A percentile compares a stretch with the other conserved stretches of the same genome.
phyloP scores from a whole-genome alignment of 2,113 vertebrate species.

The Gadus chalcogrammus region DNA sequence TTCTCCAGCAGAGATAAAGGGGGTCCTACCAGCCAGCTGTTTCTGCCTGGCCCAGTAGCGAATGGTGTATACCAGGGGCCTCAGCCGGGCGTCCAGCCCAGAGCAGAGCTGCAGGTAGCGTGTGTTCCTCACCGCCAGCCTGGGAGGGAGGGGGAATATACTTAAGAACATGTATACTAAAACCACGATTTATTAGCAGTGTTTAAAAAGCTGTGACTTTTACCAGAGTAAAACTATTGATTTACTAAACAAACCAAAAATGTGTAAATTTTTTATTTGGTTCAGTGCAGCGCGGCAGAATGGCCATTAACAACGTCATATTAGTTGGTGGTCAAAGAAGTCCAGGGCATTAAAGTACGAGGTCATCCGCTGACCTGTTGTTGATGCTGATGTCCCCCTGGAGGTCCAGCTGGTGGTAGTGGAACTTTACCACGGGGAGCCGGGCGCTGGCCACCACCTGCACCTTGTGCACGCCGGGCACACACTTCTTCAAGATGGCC shows the following conservation, averaged over 20 bases:
- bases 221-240: no score
- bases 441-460: slow-evolving; percentile 79
- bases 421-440: slow-evolving; percentile 87
- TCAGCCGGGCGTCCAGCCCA: slow-evolving; percentile 77
- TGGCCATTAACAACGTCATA: not conserved
- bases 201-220: not conserved
- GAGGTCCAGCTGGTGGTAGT: slow-evolving; percentile 82
- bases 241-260: no score
- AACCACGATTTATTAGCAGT: not conserved
- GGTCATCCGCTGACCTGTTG: slow-evolving; percentile 74
- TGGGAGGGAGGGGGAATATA: slow-evolving; percentile 29
- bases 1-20: no score
- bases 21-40: slow-evolving; percentile 78
- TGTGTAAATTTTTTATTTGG: no score
- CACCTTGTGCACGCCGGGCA: slow-evolving; percentile 85
- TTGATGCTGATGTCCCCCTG: slow-evolving; percentile 86
- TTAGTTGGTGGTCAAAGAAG: not conserved
- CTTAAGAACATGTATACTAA: not conserved
- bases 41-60: slow-evolving; percentile 87
- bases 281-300: not conserved
- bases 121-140: slow-evolving; percentile 87
- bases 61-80: slow-evolving; percentile 80
- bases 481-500: slow-evolving; percentile 81
- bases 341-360: no score
- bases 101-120: slow-evolving; percentile 84